Conservation (phyloP, 2,888 invertebrate genomes). For the Agrilus mali region DNA sequence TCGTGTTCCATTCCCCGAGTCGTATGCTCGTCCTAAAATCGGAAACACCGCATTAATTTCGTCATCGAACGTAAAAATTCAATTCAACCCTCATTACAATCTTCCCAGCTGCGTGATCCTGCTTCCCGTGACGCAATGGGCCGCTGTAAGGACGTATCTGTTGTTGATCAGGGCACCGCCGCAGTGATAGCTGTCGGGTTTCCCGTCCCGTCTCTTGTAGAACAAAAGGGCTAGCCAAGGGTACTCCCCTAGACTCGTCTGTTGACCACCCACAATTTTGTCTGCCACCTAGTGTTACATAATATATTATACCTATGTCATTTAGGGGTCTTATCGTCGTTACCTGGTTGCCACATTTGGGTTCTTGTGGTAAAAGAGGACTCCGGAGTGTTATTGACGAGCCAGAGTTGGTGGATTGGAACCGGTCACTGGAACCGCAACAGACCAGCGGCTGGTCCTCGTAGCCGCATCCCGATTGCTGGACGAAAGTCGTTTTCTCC, state of each 20-base stretch:
- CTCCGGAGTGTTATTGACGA: background rate
- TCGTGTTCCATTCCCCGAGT: conserved; percentile 38
- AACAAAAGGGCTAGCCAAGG: conserved; percentile 37
- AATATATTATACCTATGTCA: background rate
- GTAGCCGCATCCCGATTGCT: conserved; percentile 43
- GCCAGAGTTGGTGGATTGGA: background rate
- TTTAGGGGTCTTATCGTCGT: background rate
- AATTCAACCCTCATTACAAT: conserved; percentile 27
- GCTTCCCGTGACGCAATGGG: conserved; percentile 38
- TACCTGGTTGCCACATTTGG: conserved; percentile 24
- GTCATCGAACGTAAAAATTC: background rate
- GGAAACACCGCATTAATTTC: background rate
- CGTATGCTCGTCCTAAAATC: conserved; percentile 23
- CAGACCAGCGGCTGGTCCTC: conserved; percentile 39
- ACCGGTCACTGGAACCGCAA: conserved; percentile 27
- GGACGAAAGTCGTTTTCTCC: conserved; percentile 30
- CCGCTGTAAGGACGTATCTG: conserved; percentile 42
- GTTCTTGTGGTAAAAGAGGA: background rate
- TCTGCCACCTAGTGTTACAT: conserved; percentile 9
- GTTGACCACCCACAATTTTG: conserved; percentile 28
- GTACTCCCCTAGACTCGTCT: conserved; percentile 33
- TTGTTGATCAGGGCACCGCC: conserved; percentile 41
- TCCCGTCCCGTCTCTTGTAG: conserved; percentile 20
- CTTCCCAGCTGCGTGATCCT: conserved; percentile 26
- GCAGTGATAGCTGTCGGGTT: conserved; percentile 27